phyloP scores from a whole-genome alignment of 2,888 invertebrate genomes.

The Subacronicta megacephala region DNA sequence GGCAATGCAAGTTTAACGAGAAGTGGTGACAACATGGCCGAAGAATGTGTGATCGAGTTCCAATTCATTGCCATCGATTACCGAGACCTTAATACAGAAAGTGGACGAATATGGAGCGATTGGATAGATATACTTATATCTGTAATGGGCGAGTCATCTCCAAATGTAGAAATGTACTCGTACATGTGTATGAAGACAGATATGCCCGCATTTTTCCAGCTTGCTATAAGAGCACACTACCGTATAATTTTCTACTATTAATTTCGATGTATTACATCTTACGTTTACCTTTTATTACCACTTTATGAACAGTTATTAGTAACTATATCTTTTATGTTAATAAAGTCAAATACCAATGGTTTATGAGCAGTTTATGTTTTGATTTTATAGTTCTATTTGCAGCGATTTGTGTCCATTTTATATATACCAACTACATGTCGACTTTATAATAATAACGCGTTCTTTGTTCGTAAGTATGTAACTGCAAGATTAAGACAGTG shows the following conservation, averaged over 20 bases:
- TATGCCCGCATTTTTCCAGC: neutral
- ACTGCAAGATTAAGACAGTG: slow-evolving; percentile 12
- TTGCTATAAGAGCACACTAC: neutral
- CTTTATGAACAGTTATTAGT: slow-evolving; percentile 24
- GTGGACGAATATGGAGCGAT: slow-evolving; percentile 26
- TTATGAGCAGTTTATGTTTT: slow-evolving; percentile 23
- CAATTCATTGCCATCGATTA: slow-evolving; percentile 56
- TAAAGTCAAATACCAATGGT: slow-evolving; percentile 25
- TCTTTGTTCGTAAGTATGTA: slow-evolving; percentile 16
- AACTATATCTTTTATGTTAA: slow-evolving; percentile 37
- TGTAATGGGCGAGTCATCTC: neutral
- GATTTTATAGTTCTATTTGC: slow-evolving; percentile 30
- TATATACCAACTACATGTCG: slow-evolving; percentile 3
- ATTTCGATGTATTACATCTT: neutral
- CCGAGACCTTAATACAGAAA: slow-evolving; percentile 44
- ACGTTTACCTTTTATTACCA: slow-evolving; percentile 7
- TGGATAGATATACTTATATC: too few species aligned
- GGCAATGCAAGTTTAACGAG: slow-evolving; percentile 56
- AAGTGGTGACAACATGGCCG: slow-evolving; percentile 56
- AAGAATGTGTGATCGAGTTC: slow-evolving; percentile 59
- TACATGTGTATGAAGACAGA: neutral
- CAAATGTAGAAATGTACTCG: slow-evolving; percentile 11
- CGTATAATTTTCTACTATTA: slow-evolving; percentile 7
- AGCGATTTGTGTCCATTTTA: slow-evolving; percentile 19
- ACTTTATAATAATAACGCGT: slow-evolving; percentile 8